Base-by-base conservation (phyloP, 2,797 vertebrate species). In the Coccyzus lansbergi region DNA sequence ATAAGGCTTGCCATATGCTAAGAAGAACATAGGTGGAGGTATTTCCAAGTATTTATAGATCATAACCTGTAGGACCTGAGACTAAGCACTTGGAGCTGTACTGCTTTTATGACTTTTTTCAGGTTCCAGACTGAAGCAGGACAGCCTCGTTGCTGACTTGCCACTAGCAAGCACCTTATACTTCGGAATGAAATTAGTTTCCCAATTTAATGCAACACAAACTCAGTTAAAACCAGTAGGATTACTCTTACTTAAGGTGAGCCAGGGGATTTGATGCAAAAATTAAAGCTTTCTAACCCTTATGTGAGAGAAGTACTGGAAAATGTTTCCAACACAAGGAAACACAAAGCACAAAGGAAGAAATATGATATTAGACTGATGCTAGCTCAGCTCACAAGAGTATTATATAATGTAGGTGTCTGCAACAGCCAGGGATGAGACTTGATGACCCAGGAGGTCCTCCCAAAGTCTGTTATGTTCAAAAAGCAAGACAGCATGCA, bases 71-170 rank as follows among this genome's bases (percentile, higher is more conserved):
- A 64, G 38, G 28, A 55, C 17, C 20, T 52, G 17, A 40, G 25
- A 5, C 10, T 33, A 8, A 33, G 36, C 19, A 78, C 22, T 56
- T 59, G 49, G 46, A 75, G 31, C 31, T 0, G 0, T n/a, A 18
- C 25, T 79, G 34, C 26, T 77, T 70, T 74, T 33, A 44, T 18
- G 11, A 42, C 15, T 82, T 76, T 6, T 20, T 74, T 84, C 44
- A n/a, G 17, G 29, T 49, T 4, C 10, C 58, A 81, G 38, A 15
- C 16, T 18, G 44, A 58, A 62, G 24, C 21, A 64, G 46, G 17
- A 64, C 8, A 71, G 46, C 29, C 21, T 85, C 49, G 34, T 6
- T 17, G 12, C 29, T 34, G 44, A 56, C 24, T 87, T 85, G 22
- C 26, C 19, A 12, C 21, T 77, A 68, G 12, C 29, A 74, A 78